These are phyloP conservation scores for Eumaeus atala DNA, from an alignment of 1,140 invertebrate genomes.

Conservation along the genomic window DNA sequence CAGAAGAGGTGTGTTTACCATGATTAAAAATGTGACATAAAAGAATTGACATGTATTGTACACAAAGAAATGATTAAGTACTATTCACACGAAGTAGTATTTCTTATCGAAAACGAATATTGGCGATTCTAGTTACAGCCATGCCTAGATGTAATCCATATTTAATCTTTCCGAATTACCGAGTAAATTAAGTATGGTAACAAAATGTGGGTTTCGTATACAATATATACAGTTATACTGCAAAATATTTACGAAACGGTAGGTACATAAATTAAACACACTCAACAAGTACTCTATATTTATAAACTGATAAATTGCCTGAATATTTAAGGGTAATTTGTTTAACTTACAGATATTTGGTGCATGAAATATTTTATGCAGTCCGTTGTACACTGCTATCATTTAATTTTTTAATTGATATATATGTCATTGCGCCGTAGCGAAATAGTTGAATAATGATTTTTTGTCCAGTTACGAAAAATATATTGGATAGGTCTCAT, in stretches of 20 bases:
- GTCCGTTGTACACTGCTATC: not conserved
- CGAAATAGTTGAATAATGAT: too few species aligned
- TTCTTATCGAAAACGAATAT: conserved; percentile 2
- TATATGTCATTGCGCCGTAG: not conserved
- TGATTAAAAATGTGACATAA: too few species aligned
- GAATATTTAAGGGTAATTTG: not conserved
- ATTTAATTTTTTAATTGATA: conserved; percentile 1
- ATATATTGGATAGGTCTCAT: too few species aligned
- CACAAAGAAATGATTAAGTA: not conserved
- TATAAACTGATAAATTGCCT: not conserved
- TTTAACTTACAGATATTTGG: conserved; percentile 2
- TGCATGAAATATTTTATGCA: not conserved
- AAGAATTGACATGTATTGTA: not conserved
- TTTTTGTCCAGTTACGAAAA: too few species aligned
- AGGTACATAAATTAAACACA: not conserved
- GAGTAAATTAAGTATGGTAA: conserved; percentile 3
- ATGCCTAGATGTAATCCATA: conserved; percentile 10
- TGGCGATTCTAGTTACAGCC: conserved; percentile 7
- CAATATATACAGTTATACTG: conserved; percentile 7
- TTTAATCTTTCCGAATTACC: conserved; percentile 5
- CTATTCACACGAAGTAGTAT: conserved; percentile 9
- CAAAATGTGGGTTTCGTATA: not conserved
- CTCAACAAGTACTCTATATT: not conserved
- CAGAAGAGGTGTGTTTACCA: too few species aligned
- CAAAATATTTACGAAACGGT: conserved; percentile 1